Evolutionary conservation across 2,797 vertebrate species (phyloP).

Genomic region (Hemibagrus guttatus): DNA sequence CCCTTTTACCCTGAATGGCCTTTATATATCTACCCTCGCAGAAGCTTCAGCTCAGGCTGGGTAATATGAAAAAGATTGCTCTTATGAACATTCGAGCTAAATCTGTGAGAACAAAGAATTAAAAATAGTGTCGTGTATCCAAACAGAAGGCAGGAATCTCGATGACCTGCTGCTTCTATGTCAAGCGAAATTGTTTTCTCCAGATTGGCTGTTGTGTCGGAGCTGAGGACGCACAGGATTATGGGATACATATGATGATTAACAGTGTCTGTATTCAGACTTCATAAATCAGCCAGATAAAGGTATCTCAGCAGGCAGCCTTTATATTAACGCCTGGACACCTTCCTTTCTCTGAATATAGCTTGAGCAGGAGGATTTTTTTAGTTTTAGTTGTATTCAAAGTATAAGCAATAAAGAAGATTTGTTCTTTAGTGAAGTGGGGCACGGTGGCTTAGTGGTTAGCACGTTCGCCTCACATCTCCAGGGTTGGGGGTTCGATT

Average conservation of each 20-base stretch:
- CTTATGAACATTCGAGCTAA: not conserved
- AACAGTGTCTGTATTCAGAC: not conserved
- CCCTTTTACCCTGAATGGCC: not conserved
- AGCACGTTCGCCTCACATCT: too few species aligned
- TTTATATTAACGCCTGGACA: not conserved
- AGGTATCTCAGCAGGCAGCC: not conserved
- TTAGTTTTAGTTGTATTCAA: not conserved
- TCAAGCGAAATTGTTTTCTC: not conserved
- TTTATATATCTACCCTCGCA: not conserved
- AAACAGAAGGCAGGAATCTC: not conserved
- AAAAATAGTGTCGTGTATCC: not conserved
- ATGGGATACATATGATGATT: not conserved
- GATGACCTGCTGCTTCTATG: not conserved
- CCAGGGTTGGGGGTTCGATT: too few species aligned
- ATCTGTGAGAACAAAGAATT: not conserved
- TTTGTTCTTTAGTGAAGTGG: not conserved
- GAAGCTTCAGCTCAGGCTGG: not conserved
- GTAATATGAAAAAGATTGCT: not conserved
- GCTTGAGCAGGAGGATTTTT: not conserved
- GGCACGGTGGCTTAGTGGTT: too few species aligned
- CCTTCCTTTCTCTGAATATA: not conserved
- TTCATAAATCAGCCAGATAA: conserved; percentile 5
- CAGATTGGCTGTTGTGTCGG: not conserved
- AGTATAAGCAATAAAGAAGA: not conserved
- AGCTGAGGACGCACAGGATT: not conserved